Base-by-base conservation (phyloP, 2,797 vertebrate species). In the Girardinus metallicus region DNA sequence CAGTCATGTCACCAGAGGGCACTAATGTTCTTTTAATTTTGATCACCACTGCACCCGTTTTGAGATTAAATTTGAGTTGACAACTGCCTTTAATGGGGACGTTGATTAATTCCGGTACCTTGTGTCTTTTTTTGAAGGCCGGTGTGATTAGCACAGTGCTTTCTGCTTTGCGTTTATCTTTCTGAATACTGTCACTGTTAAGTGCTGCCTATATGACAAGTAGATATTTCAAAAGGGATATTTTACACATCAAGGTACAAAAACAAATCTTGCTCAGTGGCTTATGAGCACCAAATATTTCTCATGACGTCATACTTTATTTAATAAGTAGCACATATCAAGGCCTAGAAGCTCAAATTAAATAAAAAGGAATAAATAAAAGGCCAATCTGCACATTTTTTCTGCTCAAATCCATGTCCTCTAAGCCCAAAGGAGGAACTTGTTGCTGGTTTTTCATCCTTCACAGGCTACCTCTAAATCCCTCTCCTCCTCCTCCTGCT, bases 1-100 rank as follows among this genome's bases (percentile, higher is more conserved):
- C 86, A 91, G 81, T 94, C 85, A 85, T 92, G 93, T 94, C 95
- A 96, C 94, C 94, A 95, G 95, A 94, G 94, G 95, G 95, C 94
- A 94, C 94, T 91, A 89, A 92, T 91, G 93, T 93, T 93, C 95
- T 93, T 76, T 93, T 89, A 88, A 89, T 92, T 91, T 92, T 93
- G 87, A 93, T 91, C 81, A 79, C 81, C 83, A 41, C 82, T 83
- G 81, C 83, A 86, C 70, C 79, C 31, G 31, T 79, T 82, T 84
- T 84, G 21, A 81, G 80, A 70, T 60, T 72, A 79, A 85, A 73
- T 86, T 72, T 79, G 60, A 78, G 60, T 57, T 34, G 81, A 77
- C 78, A 81, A 49, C 72, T 73, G 60, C 70, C 83, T 55, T 77
- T 49, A 83, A 84, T 72, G 71, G 75, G 68, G 87, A 53, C 46